phyloP scores from a whole-genome alignment of 2,113 vertebrate species.

The Phainopepla nitens region DNA sequence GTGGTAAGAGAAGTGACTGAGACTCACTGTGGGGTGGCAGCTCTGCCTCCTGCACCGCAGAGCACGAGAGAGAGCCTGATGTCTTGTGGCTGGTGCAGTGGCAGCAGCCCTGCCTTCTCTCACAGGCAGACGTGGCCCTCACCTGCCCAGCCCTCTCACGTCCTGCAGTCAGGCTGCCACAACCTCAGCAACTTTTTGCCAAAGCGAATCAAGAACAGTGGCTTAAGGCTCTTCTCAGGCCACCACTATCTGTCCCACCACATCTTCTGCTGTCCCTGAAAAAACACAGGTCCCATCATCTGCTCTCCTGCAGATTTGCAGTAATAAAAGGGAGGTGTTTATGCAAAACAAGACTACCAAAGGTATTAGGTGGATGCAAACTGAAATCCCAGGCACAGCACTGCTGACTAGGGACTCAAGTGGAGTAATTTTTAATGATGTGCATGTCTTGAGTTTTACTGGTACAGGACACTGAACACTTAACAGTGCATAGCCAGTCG shows the following conservation, averaged over 20 bases:
- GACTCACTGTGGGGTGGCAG: background rate
- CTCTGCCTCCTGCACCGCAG: background rate
- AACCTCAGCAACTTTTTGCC: background rate
- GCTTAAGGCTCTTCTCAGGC: background rate
- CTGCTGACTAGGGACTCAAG: background rate
- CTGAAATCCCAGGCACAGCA: background rate
- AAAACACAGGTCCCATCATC: background rate
- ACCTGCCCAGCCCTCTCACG: background rate
- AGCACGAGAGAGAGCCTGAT: background rate
- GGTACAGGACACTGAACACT: background rate
- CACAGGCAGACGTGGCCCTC: fast-evolving
- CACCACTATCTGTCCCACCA: background rate
- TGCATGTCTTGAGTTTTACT: background rate
- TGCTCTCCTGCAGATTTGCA: background rate
- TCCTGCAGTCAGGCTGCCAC: background rate
- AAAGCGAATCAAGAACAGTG: background rate
- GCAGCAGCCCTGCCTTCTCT: background rate
- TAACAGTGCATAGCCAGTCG: background rate
- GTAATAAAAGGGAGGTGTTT: background rate
- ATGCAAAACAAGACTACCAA: background rate
- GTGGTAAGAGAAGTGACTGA: background rate
- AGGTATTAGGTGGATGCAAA: background rate
- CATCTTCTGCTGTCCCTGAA: background rate
- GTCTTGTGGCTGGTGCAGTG: fast-evolving
- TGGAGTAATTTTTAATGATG: background rate